These are phyloP conservation scores for Nomia melanderi DNA, from an alignment of 1,140 invertebrate genomes.

Conservation along the genomic window DNA sequence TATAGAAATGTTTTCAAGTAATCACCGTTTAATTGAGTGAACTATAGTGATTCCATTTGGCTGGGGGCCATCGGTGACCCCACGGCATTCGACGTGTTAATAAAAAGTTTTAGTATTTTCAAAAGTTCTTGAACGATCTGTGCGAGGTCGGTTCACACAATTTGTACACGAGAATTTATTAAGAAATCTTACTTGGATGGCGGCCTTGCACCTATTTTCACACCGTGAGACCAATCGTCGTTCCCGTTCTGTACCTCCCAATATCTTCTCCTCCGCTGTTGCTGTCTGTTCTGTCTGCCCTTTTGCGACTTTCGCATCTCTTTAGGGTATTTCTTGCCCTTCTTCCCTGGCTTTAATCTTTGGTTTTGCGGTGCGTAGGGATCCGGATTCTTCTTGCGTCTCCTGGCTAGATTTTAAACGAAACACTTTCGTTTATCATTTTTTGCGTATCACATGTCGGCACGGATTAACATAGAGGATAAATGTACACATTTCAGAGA, in stretches of 20 bases:
- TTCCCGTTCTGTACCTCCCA: conserved; percentile 56
- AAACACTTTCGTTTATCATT: not conserved
- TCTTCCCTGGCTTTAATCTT: conserved; percentile 69
- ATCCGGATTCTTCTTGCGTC: conserved; percentile 72
- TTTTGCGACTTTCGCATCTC: conserved; percentile 25
- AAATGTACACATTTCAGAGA: too few species aligned
- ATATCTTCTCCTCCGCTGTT: conserved; percentile 47
- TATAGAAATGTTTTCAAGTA: too few species aligned
- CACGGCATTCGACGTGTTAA: too few species aligned
- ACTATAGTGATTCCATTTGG: too few species aligned
- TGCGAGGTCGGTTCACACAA: not conserved
- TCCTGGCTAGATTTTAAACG: conserved; percentile 59
- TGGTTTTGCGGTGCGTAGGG: conserved; percentile 72
- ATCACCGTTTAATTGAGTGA: too few species aligned
- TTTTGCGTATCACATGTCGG: not conserved
- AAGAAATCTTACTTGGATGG: conserved; percentile 63
- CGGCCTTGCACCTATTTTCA: conserved; percentile 74
- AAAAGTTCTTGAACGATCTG: too few species aligned
- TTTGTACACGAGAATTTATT: not conserved
- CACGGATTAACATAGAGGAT: too few species aligned
- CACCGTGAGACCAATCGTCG: conserved; percentile 73
- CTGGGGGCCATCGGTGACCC: too few species aligned
- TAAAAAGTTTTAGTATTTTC: too few species aligned
- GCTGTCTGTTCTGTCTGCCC: conserved; percentile 52
- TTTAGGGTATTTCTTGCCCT: conserved; percentile 65